A percentile compares a stretch with the other conserved stretches of the same genome.
Evolutionary conservation across 2,797 vertebrate genomes (phyloP).

Genomic region (Anomalospiza imberbis): DNA sequence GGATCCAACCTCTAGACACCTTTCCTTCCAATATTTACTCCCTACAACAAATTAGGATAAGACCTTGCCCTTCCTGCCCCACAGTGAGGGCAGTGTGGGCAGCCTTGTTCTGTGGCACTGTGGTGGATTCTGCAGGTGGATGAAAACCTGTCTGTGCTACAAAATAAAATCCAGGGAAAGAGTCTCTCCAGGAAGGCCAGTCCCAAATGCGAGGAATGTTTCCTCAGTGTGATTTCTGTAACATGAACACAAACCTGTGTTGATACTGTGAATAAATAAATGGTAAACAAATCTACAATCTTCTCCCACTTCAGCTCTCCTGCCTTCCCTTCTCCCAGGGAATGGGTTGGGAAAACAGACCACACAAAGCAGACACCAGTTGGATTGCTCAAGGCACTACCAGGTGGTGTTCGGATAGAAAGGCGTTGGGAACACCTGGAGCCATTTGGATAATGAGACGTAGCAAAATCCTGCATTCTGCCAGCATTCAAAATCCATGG

Average conservation of each 20-base stretch:
- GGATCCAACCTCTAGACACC: not conserved
- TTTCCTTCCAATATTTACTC: not conserved
- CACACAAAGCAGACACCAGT: not conserved
- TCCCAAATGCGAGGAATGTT: rapidly evolving
- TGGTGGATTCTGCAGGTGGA: not conserved
- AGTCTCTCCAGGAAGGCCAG: not conserved
- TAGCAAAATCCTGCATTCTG: not conserved
- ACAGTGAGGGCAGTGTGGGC: rapidly evolving
- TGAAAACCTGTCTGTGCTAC: not conserved
- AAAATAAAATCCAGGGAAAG: not conserved
- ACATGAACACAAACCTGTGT: not conserved
- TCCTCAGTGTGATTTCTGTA: not conserved
- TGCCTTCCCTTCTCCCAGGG: not conserved
- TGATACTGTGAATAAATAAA: not conserved
- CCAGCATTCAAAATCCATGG: not conserved
- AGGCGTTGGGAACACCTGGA: not conserved
- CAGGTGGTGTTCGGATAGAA: not conserved
- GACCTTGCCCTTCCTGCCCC: not conserved
- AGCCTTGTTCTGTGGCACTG: not conserved
- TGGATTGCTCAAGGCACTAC: constrained; percentile 30
- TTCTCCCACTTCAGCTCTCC: not conserved
- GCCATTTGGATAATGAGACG: not conserved
- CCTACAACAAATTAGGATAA: not conserved
- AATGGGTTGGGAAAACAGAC: not conserved
- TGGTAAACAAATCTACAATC: not conserved